A percentile compares a stretch with the other conserved stretches of the same genome.
These are phyloP conservation scores for Troides helena DNA, from an alignment of 2,888 invertebrate species.

Conservation along the genomic window DNA sequence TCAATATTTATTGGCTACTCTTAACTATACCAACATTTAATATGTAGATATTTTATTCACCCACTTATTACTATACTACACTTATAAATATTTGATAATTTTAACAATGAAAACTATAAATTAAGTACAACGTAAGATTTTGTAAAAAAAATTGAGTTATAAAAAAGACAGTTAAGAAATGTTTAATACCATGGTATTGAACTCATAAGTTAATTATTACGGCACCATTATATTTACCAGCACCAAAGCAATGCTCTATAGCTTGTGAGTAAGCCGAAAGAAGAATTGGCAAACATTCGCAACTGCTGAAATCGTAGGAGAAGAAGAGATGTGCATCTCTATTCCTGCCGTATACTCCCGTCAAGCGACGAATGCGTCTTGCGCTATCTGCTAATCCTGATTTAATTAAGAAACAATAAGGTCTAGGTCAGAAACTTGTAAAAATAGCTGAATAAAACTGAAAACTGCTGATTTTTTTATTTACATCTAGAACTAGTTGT, in stretches of 20 bases:
- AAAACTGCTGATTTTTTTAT: not conserved
- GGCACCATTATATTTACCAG: constrained; percentile 59
- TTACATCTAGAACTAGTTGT: not conserved
- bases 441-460: no score
- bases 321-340: constrained; percentile 58
- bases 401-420: not conserved
- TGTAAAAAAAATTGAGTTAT: no score
- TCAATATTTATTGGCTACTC: not conserved
- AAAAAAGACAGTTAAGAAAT: no score
- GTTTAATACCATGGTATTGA: no score
- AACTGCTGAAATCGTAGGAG: constrained; percentile 74
- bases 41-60: not conserved
- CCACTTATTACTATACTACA: no score
- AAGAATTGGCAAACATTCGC: constrained; percentile 81
- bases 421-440: not conserved
- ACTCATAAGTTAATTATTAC: no score
- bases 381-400: constrained; percentile 16
- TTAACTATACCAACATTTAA: not conserved
- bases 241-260: constrained; percentile 81
- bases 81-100: no score
- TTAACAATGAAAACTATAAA: no score
- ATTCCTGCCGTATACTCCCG: constrained; percentile 34
- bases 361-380: constrained; percentile 30
- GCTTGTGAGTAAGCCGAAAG: constrained; percentile 79
- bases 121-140: no score